These are phyloP conservation scores for Sebastes matsubarae DNA, from an alignment of 2,797 vertebrate species.

Conservation along the genomic window DNA sequence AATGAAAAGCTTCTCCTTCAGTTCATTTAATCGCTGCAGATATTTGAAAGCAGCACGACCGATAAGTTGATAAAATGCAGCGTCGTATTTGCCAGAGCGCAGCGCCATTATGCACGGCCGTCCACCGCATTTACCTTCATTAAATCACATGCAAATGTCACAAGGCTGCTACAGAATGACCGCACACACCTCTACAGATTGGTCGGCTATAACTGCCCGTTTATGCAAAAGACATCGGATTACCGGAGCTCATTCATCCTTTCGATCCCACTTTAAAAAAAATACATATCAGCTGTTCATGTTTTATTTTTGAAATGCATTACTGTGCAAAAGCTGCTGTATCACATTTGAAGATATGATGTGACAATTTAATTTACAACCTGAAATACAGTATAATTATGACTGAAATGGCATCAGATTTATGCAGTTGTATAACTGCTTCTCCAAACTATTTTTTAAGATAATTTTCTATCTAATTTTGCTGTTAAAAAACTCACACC, in stretches of 20 bases:
- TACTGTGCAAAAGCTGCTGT: background rate
- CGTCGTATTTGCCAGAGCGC: background rate
- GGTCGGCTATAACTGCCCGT: background rate
- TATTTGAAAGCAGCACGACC: background rate
- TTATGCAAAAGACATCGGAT: background rate
- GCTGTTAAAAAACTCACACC: background rate
- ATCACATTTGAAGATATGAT: background rate
- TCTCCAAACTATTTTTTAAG: background rate
- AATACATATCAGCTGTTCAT: background rate
- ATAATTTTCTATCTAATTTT: background rate
- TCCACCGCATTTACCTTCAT: slow-evolving; percentile 3
- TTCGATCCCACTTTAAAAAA: background rate
- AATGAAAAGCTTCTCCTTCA: background rate
- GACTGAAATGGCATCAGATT: background rate
- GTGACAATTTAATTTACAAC: background rate
- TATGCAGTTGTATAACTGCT: background rate
- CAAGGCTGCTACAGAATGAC: background rate
- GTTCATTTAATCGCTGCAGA: background rate
- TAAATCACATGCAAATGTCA: background rate
- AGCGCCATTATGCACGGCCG: background rate
- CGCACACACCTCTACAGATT: background rate
- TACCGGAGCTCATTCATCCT: background rate
- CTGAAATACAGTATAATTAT: background rate
- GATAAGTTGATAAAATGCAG: background rate
- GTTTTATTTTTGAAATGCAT: background rate